These are phyloP conservation scores for Mus musculus DNA, from an alignment of 2,113 vertebrate species.

Conservation along the genomic window DNA sequence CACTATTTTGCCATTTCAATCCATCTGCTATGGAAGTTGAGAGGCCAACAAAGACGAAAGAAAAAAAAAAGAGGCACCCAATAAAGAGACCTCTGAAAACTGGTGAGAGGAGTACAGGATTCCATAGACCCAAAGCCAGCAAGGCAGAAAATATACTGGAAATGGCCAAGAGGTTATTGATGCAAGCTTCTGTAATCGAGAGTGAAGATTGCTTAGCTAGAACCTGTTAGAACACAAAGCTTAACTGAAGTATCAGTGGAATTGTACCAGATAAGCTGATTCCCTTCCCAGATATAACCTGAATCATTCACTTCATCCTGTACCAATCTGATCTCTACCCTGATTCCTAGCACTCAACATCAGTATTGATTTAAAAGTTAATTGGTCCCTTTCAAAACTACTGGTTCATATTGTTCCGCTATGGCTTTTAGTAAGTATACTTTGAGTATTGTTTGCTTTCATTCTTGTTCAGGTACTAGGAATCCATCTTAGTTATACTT, in stretches of 20 bases:
- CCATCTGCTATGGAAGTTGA: slow-evolving; percentile 68
- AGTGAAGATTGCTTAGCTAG: not conserved
- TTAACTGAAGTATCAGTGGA: not conserved
- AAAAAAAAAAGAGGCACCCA: not conserved
- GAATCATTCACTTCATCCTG: not conserved
- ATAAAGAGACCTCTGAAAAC: slow-evolving; percentile 32
- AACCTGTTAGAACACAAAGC: not conserved
- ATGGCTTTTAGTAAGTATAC: not conserved
- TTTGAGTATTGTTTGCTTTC: not conserved
- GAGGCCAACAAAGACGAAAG: slow-evolving; percentile 27
- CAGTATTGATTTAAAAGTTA: not conserved
- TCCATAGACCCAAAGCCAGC: not conserved
- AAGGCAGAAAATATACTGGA: not conserved
- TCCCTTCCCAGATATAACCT: not conserved
- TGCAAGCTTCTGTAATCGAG: not conserved
- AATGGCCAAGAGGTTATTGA: not conserved
- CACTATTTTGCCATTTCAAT: slow-evolving; percentile 50
- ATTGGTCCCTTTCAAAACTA: not conserved
- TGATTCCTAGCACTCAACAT: not conserved
- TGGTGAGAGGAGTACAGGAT: not conserved
- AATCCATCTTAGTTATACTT: slow-evolving; percentile 32
- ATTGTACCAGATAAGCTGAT: not conserved
- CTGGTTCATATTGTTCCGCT: not conserved
- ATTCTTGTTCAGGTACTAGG: slow-evolving; percentile 44
- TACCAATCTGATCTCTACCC: slow-evolving; percentile 2